Evolutionary conservation across 2,797 vertebrate species (phyloP).

Genomic region (Clarias pachynema): DNA sequence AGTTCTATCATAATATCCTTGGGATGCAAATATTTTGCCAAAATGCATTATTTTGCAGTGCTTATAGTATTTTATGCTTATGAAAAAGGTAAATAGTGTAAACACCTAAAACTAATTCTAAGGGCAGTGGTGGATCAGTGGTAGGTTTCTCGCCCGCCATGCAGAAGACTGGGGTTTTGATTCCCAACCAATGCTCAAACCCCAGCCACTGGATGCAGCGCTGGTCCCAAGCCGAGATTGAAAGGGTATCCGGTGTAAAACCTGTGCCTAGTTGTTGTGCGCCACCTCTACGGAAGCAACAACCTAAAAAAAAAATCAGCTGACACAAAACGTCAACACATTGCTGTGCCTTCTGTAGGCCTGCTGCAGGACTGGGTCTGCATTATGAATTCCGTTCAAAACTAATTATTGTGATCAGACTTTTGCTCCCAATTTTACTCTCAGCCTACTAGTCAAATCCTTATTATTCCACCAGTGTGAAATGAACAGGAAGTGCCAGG

Average conservation of each 20-base stretch:
- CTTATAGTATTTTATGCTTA: not conserved
- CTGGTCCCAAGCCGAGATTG: no score
- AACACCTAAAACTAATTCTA: not conserved
- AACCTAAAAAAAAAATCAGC: not conserved
- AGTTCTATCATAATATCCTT: no score
- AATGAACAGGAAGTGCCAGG: not conserved
- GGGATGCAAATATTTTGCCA: not conserved
- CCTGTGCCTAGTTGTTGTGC: no score
- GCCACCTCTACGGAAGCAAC: no score
- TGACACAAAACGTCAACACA: slow-evolving; percentile 4
- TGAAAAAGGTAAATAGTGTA: not conserved
- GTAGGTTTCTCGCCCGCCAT: no score
- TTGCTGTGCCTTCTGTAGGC: not conserved
- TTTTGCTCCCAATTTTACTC: not conserved
- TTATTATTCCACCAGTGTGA: not conserved
- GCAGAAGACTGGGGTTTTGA: no score
- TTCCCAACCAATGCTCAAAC: no score
- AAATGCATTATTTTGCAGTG: not conserved
- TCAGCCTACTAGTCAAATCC: no score
- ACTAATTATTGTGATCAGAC: not conserved
- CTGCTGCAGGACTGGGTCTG: not conserved
- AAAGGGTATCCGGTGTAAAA: no score
- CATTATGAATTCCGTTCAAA: slow-evolving; percentile 7
- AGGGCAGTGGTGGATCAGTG: no score
- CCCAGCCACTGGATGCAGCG: no score